Base-by-base conservation (phyloP, 2,797 vertebrate species). In the Caiman crocodilus region DNA sequence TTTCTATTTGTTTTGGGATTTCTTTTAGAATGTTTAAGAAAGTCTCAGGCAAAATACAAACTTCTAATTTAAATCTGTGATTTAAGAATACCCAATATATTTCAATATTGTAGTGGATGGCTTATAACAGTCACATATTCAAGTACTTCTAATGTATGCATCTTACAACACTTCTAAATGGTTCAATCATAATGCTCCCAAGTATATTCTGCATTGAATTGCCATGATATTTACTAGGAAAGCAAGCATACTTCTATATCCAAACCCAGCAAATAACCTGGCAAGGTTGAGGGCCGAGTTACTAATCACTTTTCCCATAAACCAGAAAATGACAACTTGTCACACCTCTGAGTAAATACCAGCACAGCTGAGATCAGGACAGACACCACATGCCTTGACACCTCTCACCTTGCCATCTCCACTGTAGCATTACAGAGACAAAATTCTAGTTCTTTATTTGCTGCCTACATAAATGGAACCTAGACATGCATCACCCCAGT, bases 171-270 rank as follows among this genome's bases (percentile, higher is more conserved):
- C 87, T 81, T 56, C 20, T 63, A 77, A 79, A 85, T 79, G 90
- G 69, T 84, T 90, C 83, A 85, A 28, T 91, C 94, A 83, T 61
- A 82, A 56, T 77, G 79, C 82, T 87, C 92, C 86, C 85, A 55
- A 74, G 91, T 87, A 95, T 84, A 91, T 85, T 92, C 89, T 87
- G 73, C 60, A 87, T 73, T 85, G 87, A 90, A 94, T 90, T 90
- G 74, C 58, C 79, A 61, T 88, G 94, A 87, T 90, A 93, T 93
- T 92, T 94, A 91, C 89, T 92, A 85, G 86, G 94, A 87, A 94
- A 92, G 86, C 28, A 23, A 96, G 84, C 86, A 89, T 64, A 84
- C 93, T 94, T 84, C 95, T 84, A 3, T 93, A 87, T 75, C 88
- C 88, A 73, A 69, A 81, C 15, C 73, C 77, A 89, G 93, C 82